phyloP scores from a whole-genome alignment of 2,888 invertebrate species.

The Cetonia aurata region DNA sequence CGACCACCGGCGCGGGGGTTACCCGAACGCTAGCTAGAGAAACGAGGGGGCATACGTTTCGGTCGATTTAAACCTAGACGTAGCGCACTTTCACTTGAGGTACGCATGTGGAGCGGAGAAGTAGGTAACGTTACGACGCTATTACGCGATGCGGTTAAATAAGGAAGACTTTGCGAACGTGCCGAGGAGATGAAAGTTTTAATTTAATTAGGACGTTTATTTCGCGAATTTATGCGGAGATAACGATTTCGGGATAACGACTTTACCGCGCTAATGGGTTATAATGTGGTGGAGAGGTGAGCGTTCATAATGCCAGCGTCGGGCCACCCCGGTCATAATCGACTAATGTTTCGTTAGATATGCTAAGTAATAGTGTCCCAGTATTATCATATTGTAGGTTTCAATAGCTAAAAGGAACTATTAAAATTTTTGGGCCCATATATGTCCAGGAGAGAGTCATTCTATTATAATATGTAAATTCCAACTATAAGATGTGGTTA shows the following conservation, averaged over 20 bases:
- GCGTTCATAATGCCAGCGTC: not conserved
- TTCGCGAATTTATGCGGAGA: slow-evolving; percentile 32
- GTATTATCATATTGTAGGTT: no score
- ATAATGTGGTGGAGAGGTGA: slow-evolving; percentile 10
- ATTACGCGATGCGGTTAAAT: slow-evolving; percentile 17
- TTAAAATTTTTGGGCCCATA: no score
- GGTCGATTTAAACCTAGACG: slow-evolving; percentile 23
- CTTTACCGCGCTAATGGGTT: slow-evolving; percentile 18
- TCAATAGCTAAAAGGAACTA: no score
- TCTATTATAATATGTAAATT: no score
- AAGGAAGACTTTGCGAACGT: not conserved
- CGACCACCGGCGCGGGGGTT: not conserved
- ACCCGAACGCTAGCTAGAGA: not conserved
- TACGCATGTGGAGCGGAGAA: not conserved
- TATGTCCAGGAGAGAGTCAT: no score
- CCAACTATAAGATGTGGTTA: no score
- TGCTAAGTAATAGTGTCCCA: no score
- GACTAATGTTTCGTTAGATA: no score
- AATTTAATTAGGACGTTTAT: slow-evolving; percentile 38
- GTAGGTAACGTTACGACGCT: slow-evolving; percentile 23
- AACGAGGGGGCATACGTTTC: not conserved
- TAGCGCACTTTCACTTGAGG: slow-evolving; percentile 1
- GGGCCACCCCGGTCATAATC: no score
- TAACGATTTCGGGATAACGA: slow-evolving; percentile 33
- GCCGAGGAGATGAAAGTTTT: slow-evolving; percentile 22